Evolutionary conservation across 2,797 vertebrate species (phyloP).

Genomic region (Sebastes alutus): DNA sequence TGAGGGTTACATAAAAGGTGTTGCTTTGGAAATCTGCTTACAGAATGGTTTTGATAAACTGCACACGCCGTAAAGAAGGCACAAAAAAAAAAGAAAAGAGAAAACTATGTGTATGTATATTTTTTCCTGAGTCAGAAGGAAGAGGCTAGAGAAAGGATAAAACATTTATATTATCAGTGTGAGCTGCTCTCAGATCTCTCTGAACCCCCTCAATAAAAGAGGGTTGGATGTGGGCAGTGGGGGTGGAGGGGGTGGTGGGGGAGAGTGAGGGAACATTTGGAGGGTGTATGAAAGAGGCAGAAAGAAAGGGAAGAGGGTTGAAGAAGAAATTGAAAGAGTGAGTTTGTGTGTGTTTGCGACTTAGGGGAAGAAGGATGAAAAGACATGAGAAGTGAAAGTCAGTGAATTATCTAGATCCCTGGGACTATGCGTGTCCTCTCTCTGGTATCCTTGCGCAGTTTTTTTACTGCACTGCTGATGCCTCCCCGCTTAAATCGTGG

Average conservation of each 20-base stretch:
- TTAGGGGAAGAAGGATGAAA: constrained; percentile 20
- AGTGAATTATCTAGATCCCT: constrained; percentile 23
- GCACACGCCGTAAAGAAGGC: constrained; percentile 41
- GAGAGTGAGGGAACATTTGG: constrained; percentile 3
- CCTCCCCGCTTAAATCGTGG: constrained; percentile 29
- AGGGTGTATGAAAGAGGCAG: background rate
- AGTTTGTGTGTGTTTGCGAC: background rate
- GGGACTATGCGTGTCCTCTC: constrained; percentile 2
- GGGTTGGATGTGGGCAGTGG: constrained; percentile 5
- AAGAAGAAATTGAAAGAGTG: constrained; percentile 20
- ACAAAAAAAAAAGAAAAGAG: constrained; percentile 5
- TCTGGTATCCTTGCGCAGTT: background rate
- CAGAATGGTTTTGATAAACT: constrained; percentile 73
- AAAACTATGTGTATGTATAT: constrained; percentile 28
- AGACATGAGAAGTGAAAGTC: constrained; percentile 2
- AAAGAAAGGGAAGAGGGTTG: background rate
- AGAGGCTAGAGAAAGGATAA: constrained; percentile 68
- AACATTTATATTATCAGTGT: constrained; percentile 71
- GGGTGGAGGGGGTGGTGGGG: background rate
- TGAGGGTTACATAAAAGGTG: constrained; percentile 74
- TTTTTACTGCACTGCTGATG: constrained; percentile 24
- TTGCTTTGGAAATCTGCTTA: constrained; percentile 74
- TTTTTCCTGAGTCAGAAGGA: constrained; percentile 66
- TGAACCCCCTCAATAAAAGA: constrained; percentile 47
- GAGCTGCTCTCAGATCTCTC: constrained; percentile 61